phyloP scores from a whole-genome alignment of 1,140 invertebrate species.

The Whitmania pigra region DNA sequence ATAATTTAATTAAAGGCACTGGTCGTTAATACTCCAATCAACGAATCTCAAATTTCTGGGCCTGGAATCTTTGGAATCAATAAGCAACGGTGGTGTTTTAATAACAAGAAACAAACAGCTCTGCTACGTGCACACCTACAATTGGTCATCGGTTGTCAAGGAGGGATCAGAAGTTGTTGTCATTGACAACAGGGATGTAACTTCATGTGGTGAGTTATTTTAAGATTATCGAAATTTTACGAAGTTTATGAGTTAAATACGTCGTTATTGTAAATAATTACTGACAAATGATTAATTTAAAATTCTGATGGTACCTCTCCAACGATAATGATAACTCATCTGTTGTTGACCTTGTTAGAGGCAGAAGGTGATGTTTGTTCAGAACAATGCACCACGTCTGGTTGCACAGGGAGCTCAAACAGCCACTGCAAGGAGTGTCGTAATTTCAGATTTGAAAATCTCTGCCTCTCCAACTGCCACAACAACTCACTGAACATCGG shows the following conservation, averaged over 20 bases:
- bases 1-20: no score
- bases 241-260: no score
- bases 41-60: conserved; percentile 59
- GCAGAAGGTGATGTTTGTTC: conserved; percentile 64
- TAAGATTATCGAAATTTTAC: no score
- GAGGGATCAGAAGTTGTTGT: conserved; percentile 35
- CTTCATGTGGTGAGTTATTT: conserved; percentile 61
- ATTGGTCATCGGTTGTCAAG: conserved; percentile 65
- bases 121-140: conserved; percentile 74
- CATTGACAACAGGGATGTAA: conserved; percentile 59
- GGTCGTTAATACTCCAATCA: conserved; percentile 11
- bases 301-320: no score
- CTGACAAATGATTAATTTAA: no score
- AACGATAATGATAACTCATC: no score
- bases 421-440: conserved; percentile 77
- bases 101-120: conserved; percentile 78
- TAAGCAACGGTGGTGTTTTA: conserved; percentile 71
- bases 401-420: conserved; percentile 86
- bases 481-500: conserved; percentile 32
- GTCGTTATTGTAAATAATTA: no score
- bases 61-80: conserved; percentile 66
- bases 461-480: conserved; percentile 52
- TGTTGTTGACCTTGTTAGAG: conserved; percentile 42
- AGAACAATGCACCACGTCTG: conserved; percentile 67
- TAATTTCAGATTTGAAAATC: conserved; percentile 61